Evolutionary conservation across 2,888 invertebrate genomes (phyloP).

Genomic region (Drosophila neotestacea): DNA sequence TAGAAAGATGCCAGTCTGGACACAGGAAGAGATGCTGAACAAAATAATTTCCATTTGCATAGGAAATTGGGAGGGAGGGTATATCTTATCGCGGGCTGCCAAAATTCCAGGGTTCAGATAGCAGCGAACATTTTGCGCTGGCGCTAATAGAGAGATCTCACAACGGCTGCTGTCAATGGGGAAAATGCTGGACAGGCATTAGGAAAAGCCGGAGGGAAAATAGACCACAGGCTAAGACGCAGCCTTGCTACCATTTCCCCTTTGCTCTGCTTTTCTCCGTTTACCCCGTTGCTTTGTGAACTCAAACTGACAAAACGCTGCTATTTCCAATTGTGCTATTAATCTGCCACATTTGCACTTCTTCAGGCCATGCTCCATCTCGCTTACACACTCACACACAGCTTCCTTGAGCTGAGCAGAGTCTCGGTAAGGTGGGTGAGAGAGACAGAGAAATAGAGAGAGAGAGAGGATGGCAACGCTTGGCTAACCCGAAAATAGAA

Average conservation of each 20-base stretch:
- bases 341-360: conserved; percentile 84
- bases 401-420: conserved; percentile 4
- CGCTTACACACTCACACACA: conserved; percentile 32
- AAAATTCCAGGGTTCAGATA: conserved; percentile 60
- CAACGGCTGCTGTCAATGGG: conserved; percentile 40
- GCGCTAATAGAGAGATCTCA: conserved; percentile 76
- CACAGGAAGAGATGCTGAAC: conserved; percentile 36
- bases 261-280: background rate
- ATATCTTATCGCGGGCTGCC: conserved; percentile 65
- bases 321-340: conserved; percentile 83
- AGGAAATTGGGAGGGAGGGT: conserved; percentile 12
- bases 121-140: conserved; percentile 46
- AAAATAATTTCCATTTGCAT: conserved; percentile 67
- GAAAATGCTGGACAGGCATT: conserved; percentile 32
- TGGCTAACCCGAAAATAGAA: conserved; percentile 74
- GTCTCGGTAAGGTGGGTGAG: too few species aligned
- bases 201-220: conserved; percentile 42
- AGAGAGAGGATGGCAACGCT: conserved; percentile 33
- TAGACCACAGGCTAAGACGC: conserved; percentile 43
- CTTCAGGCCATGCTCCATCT: conserved; percentile 39
- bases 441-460: too few species aligned
- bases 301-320: conserved; percentile 79
- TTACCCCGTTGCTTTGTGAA: conserved; percentile 53
- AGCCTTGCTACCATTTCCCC: background rate
- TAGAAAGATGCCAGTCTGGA: conserved; percentile 47